These are phyloP conservation scores for Mycteria americana DNA, from an alignment of 2,797 vertebrate species.

Conservation along the genomic window DNA sequence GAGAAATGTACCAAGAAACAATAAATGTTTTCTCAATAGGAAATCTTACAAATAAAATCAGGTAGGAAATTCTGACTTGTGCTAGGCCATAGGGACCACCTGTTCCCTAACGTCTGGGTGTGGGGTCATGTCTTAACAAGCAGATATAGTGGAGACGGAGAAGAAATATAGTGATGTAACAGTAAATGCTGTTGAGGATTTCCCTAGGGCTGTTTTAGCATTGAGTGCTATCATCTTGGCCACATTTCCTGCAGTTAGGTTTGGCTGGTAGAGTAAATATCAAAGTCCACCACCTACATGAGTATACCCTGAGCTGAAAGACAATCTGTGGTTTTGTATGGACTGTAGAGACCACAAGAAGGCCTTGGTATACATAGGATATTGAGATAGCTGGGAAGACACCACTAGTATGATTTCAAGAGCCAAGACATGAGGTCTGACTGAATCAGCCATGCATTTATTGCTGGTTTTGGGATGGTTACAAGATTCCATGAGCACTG, in stretches of 20 bases:
- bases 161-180: background rate
- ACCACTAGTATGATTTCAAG: background rate
- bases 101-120: background rate
- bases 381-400: background rate
- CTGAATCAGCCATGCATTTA: background rate
- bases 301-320: background rate
- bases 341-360: background rate
- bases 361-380: accelerated
- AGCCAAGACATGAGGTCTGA: background rate
- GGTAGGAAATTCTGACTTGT: background rate
- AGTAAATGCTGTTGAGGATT: background rate
- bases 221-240: background rate
- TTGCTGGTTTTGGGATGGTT: background rate
- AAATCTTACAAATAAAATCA: background rate
- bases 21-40: background rate
- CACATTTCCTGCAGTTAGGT: background rate
- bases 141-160: background rate
- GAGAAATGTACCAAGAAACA: background rate
- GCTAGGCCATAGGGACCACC: background rate
- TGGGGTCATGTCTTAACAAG: background rate
- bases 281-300: background rate
- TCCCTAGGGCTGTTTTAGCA: background rate
- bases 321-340: background rate
- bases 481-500: background rate
- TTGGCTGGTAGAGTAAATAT: background rate